Evolutionary conservation across 2,113 vertebrate genomes (phyloP), one percentile per base, ranked within the genome.

Genomic region (Oncorhynchus tshawytscha): DNA sequence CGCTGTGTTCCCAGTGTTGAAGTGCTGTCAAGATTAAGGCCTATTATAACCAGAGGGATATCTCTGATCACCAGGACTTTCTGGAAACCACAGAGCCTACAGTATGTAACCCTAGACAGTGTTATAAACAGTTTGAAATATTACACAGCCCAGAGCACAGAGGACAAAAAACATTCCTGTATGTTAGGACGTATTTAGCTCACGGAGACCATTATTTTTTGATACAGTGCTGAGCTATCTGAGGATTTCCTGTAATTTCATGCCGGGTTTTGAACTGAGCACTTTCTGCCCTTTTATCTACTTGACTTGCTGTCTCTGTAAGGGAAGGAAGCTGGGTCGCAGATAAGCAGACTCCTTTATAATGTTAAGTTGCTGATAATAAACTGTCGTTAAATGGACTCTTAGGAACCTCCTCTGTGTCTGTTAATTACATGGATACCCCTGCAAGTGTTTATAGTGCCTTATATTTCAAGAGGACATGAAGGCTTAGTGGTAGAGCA

Each of bases 21-120:
- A 81, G 82, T 78, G 86, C 84, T 81, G 77, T 84, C 81, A 79
- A 86, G 88, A 90, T 89, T 88, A 89, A 87, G 88, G 89, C 80
- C 78, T 79, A 81, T 85, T 88, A 76, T 72, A 86, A 77, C 76
- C 84, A 82, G 78, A 75, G 66, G 78, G 84, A 85, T 84, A 82
- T 82, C 84, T 70, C 31, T 69, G 78, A 81, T 82, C 79, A 87
- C 70, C 16, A 80, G 82, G 65, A 78, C 74, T 2, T 62, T 34
- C 73, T 70, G 80, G 25, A 79, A 76, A 74, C 27, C 70, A 67
- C 39, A 45, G 39, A 45, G 9, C 8, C 39, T 45, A 12, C 39
- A 45, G 39, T 45, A 45, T 45, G 39, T 45, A 45, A 45, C 39
- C 39, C 39, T 48, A 67, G 79, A 78, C 71, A 71, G 85, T 69